Evolutionary conservation across 2,113 vertebrate species (phyloP).

Genomic region (Octodon degus): DNA sequence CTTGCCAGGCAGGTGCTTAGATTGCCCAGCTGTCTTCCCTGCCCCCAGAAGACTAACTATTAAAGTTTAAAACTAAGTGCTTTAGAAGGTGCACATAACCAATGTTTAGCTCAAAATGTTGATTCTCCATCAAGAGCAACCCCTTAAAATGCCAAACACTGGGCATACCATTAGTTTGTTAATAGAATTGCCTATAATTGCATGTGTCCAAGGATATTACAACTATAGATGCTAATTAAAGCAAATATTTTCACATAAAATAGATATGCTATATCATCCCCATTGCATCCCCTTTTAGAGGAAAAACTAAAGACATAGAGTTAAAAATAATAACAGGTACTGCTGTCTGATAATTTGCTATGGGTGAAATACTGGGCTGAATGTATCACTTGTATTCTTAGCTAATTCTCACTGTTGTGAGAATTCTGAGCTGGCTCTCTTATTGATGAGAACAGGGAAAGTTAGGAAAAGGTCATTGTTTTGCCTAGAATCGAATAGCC

Average conservation of each 20-base stretch:
- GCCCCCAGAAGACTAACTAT: background rate
- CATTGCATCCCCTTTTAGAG: background rate
- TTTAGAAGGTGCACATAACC: background rate
- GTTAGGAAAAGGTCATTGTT: background rate
- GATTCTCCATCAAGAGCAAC: background rate
- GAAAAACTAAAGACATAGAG: slow-evolving; percentile 15
- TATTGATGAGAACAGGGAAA: background rate
- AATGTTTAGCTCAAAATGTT: slow-evolving; percentile 35
- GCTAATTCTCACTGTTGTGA: background rate
- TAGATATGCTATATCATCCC: background rate
- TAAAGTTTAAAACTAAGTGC: slow-evolving; percentile 31
- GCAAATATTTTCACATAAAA: background rate
- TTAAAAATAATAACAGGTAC: background rate
- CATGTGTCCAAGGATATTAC: background rate
- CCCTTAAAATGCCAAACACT: slow-evolving; percentile 28
- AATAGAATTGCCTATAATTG: background rate
- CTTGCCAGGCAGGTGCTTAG: too few relatives aligned
- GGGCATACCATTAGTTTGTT: background rate
- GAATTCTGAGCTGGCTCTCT: background rate
- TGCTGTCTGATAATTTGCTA: background rate
- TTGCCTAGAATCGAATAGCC: background rate
- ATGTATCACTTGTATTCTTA: background rate
- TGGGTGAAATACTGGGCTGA: background rate
- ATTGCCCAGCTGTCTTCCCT: too few relatives aligned
- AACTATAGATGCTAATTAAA: slow-evolving; percentile 57